A percentile compares a stretch with the other conserved stretches of the same genome.
Conservation (phyloP, 1,140 invertebrate species). For the Orchesella cincta region DNA sequence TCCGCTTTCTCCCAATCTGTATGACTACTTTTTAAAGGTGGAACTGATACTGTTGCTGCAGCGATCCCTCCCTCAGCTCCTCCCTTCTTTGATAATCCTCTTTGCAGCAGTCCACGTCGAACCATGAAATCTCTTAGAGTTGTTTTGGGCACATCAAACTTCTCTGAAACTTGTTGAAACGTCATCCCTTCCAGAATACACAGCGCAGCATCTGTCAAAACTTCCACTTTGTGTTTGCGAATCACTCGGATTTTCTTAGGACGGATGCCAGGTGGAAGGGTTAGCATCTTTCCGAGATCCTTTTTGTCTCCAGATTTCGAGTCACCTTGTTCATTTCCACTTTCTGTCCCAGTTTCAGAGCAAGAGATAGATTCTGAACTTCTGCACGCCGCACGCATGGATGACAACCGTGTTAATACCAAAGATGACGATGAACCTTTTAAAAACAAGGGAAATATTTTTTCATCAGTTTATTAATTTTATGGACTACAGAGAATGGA, state of each 20-base stretch:
- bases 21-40: neutral
- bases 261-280: slow-evolving; percentile 44
- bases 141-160: slow-evolving; percentile 42
- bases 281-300: neutral
- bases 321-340: neutral
- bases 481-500: too few relatives aligned
- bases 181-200: slow-evolving; percentile 42
- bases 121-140: slow-evolving; percentile 43
- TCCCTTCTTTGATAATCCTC: slow-evolving; percentile 16
- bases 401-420: neutral
- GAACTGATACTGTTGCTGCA: neutral
- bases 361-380: neutral
- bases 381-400: neutral
- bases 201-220: slow-evolving; percentile 37
- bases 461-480: too few relatives aligned
- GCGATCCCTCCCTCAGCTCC: neutral
- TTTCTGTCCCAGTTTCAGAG: slow-evolving; percentile 9
- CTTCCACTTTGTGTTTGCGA: slow-evolving; percentile 39
- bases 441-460: too few relatives aligned
- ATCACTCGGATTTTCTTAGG: slow-evolving; percentile 44
- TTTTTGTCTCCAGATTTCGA: neutral
- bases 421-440: neutral
- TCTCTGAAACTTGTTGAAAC: slow-evolving; percentile 42
- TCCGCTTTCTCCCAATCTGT: too few relatives aligned
- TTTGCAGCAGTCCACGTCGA: slow-evolving; percentile 27